Base-by-base conservation (phyloP, 2,113 vertebrate genomes). In the Elaphurus davidianus region DNA sequence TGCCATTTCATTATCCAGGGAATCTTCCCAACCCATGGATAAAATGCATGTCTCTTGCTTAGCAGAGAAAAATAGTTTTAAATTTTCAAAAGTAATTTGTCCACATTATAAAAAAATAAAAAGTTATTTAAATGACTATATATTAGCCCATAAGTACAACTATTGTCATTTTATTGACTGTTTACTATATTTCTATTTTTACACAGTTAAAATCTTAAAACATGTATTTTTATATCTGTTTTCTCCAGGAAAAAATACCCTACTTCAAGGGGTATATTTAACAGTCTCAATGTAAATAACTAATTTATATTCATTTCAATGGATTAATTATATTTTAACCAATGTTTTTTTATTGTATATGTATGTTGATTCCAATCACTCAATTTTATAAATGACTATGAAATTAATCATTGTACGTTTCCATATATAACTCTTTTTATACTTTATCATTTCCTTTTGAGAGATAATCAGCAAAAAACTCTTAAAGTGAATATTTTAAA, bases 401-500 rank as follows among this genome's bases (percentile, higher is more conserved):
- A 89, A 86, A 93, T 78, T 76, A 81, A 71, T 71, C 67, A 23
- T 71, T 23, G 5, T 71, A 71, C 7, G 43, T 25, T 17, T n/a
- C 78, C 43, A 25, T 52, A 23, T 50, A n/a, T 52, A 84, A 19
- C 5, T n/a, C 0, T 76, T 52, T 67, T 82, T 27, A 78, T 4
- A 14, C 87, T 76, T 76, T 87, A 54, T 84, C 27, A 19, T 36
- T 94, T 91, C 19, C 25, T 28, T 54, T 82, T 90, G 16, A 74
- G 21, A 59, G 11, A 54, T 86, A 27, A 74, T 5, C 17, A 36
- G 45, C 86, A 83, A 4, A 90, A n/a, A 82, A 60, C 45, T 85
- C 47, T 47, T 86, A 81, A 50, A 67, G 17, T n/a, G 52, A 93
- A 71, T 95, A 25, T 43, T 91, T 55, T 62, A n/a, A 82, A 40